phyloP scores from a whole-genome alignment of 2,113 vertebrate species.

The Callospermophilus lateralis region DNA sequence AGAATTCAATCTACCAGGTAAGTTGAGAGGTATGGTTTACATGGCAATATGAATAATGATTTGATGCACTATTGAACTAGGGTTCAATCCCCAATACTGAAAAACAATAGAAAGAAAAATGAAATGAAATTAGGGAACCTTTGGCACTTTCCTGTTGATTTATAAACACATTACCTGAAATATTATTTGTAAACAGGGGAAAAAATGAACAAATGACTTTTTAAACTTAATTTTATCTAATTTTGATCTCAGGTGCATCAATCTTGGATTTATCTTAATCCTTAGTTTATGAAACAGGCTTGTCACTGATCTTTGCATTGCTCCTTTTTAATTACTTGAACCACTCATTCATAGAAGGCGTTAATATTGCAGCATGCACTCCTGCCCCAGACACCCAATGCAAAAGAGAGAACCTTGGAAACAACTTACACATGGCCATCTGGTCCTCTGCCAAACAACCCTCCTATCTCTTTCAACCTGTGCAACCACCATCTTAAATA shows the following conservation, averaged over 20 bases:
- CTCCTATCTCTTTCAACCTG: background rate
- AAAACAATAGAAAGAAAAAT: too few relatives aligned
- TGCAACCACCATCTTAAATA: background rate
- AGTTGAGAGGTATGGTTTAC: background rate
- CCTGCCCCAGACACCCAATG: background rate
- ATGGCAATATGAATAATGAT: background rate
- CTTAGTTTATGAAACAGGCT: background rate
- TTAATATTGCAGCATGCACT: background rate
- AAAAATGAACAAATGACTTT: background rate
- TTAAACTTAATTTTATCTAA: background rate
- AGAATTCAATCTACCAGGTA: background rate
- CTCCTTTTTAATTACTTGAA: background rate
- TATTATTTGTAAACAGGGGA: slow-evolving; percentile 18
- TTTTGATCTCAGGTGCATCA: background rate
- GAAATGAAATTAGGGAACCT: background rate
- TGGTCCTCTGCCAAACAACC: background rate
- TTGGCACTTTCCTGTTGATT: background rate
- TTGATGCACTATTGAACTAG: background rate
- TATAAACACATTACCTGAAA: background rate
- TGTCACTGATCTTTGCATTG: background rate
- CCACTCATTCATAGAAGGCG: background rate
- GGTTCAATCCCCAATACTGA: too few relatives aligned
- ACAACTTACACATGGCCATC: background rate
- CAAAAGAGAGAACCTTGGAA: background rate
- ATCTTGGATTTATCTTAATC: background rate